phyloP scores from a whole-genome alignment of 2,888 invertebrate species.

The Eristalis tenax region DNA sequence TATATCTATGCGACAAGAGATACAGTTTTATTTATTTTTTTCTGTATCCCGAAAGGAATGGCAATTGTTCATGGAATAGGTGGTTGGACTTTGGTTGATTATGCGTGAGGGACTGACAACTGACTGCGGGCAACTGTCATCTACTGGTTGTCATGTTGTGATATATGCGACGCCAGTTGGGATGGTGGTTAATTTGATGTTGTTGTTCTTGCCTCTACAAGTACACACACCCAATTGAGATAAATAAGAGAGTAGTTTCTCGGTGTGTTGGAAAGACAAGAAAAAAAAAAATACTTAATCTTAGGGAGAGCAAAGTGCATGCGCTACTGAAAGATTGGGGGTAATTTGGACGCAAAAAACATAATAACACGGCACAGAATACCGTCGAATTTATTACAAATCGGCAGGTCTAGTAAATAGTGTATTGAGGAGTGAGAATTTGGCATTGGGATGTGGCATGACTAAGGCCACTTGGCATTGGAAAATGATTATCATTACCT shows the following conservation, averaged over 20 bases:
- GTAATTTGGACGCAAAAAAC: conserved; percentile 1
- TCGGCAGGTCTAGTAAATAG: background rate
- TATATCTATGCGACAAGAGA: conserved; percentile 32
- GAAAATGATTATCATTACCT: background rate
- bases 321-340: conserved; percentile 45
- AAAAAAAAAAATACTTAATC: conserved; percentile 29
- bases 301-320: conserved; percentile 54
- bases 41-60: background rate
- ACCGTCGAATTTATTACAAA: background rate
- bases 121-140: conserved; percentile 17
- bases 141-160: conserved; percentile 59
- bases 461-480: background rate
- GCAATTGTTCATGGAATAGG: conserved; percentile 42
- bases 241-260: conserved; percentile 19
- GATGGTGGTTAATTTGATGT: conserved; percentile 15
- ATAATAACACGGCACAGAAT: background rate
- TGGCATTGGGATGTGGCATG: background rate
- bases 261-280: conserved; percentile 41
- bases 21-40: conserved; percentile 26
- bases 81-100: conserved; percentile 28
- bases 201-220: background rate
- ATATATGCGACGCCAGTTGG: conserved; percentile 63
- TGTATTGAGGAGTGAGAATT: background rate
- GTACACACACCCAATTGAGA: background rate
- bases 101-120: conserved; percentile 13